phyloP scores from a whole-genome alignment of 2,113 vertebrate species.

The Pseudopodoces humilis region DNA sequence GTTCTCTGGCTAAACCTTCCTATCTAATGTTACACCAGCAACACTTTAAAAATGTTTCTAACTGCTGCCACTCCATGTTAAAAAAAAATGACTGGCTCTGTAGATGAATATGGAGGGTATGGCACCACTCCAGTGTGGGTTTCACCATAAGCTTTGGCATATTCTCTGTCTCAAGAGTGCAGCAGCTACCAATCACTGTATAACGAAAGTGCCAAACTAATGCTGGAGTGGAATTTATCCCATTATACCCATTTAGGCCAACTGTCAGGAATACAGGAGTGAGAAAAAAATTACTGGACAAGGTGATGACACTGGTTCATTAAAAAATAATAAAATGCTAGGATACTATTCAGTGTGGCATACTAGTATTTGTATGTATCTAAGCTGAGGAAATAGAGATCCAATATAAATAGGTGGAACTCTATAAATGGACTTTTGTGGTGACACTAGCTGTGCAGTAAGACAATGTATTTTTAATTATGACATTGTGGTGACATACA shows the following conservation, averaged over 20 bases:
- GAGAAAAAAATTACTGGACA: not conserved
- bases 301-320: not conserved
- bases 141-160: not conserved
- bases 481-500: not conserved
- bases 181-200: not conserved
- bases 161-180: not conserved
- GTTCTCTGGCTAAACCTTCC: not conserved
- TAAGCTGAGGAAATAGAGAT: not conserved
- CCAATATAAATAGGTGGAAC: not conserved
- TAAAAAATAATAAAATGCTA: conserved; percentile 3
- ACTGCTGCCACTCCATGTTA: not conserved
- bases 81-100: not conserved
- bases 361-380: not conserved
- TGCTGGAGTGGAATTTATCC: not conserved
- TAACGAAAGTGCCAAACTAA: not conserved
- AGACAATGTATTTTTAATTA: not conserved
- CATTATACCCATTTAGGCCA: not conserved
- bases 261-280: not conserved
- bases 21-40: not conserved
- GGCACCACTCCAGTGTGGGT: not conserved
- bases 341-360: not conserved
- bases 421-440: not conserved
- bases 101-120: not conserved
- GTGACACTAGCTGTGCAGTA: not conserved
- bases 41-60: not conserved